These are phyloP conservation scores for Pseudolycoriella hygida DNA, from an alignment of 2,888 invertebrate species.

Conservation along the genomic window DNA sequence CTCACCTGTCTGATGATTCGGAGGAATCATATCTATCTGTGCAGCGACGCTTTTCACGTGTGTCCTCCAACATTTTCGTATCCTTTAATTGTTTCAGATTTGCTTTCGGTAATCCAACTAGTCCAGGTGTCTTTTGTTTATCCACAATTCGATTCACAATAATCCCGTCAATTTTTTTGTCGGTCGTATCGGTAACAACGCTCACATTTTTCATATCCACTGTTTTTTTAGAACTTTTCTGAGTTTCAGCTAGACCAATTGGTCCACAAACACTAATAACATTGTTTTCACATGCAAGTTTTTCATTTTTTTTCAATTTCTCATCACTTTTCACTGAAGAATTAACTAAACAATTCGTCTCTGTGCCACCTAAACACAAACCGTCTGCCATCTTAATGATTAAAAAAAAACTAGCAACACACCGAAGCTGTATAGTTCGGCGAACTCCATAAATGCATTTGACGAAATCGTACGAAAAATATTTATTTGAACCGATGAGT, in stretches of 20 bases:
- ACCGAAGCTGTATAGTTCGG: too few relatives aligned
- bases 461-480: too few relatives aligned
- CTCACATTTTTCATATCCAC: background rate
- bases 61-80: constrained; percentile 28
- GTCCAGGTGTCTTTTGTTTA: constrained; percentile 1
- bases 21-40: constrained; percentile 85
- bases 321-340: constrained; percentile 10
- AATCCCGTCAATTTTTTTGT: background rate
- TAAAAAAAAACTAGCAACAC: too few relatives aligned
- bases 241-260: background rate
- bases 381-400: constrained; percentile 58
- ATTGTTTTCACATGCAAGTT: constrained; percentile 2
- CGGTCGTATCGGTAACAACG: background rate
- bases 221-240: background rate
- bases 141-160: background rate
- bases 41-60: constrained; percentile 70
- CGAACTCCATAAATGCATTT: too few relatives aligned
- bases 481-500: too few relatives aligned
- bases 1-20: constrained; percentile 85
- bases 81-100: background rate
- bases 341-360: constrained; percentile 37
- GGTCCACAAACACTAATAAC: constrained; percentile 9
- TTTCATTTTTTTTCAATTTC: constrained; percentile 10
- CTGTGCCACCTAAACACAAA: constrained; percentile 42
- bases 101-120: background rate